These are phyloP conservation scores for Crenichthys baileyi DNA, from an alignment of 2,797 vertebrate species.

Conservation along the genomic window DNA sequence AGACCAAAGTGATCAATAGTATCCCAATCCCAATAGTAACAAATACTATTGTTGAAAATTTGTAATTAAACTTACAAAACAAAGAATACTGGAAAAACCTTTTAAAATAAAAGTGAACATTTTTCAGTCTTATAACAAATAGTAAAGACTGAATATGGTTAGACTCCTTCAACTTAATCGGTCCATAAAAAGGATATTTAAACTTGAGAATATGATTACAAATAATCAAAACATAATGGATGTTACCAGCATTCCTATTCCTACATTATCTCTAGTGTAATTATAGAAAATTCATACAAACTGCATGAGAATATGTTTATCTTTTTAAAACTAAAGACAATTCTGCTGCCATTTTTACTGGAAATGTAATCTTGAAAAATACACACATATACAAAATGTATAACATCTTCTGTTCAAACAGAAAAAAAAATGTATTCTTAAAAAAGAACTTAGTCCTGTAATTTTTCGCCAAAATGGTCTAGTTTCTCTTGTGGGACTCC, in stretches of 20 bases:
- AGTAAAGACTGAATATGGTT: background rate
- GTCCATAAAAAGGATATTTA: background rate
- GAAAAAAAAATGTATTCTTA: conserved; percentile 13
- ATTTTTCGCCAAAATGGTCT: conserved; percentile 40
- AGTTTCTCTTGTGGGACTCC: conserved; percentile 4
- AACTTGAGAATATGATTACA: background rate
- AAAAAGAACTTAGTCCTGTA: conserved; percentile 15
- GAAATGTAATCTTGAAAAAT: conserved; percentile 23
- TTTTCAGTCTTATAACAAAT: background rate
- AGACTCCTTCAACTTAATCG: background rate
- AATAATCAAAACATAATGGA: background rate
- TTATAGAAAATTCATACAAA: background rate
- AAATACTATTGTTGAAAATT: background rate
- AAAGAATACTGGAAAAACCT: background rate
- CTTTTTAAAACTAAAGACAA: conserved; percentile 40
- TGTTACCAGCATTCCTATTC: background rate
- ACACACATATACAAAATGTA: background rate
- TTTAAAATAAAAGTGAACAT: conserved; percentile 5
- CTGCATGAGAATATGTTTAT: background rate
- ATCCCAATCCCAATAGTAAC: background rate
- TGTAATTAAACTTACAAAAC: background rate
- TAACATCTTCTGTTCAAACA: conserved; percentile 21
- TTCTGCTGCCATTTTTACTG: conserved; percentile 74
- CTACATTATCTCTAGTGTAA: background rate
- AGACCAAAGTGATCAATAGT: background rate